Base-by-base conservation (phyloP, 2,888 invertebrate genomes). In the Ennomos fuscantarius region DNA sequence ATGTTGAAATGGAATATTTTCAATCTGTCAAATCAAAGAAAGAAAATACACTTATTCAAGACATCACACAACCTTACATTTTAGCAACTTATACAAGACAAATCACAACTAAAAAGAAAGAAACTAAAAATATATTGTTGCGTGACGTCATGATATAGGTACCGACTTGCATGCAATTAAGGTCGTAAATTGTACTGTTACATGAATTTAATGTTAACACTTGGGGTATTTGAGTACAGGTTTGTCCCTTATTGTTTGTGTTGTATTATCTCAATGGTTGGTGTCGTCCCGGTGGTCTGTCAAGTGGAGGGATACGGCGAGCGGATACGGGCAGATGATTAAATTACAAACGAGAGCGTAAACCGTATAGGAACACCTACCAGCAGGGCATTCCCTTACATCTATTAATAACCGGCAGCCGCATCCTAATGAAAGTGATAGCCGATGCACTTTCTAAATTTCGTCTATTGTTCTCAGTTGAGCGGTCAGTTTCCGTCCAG, bases 251-350 rank as follows among this genome's bases (percentile, higher is more conserved):
- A 48, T 55, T 51, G 40, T 59, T 51, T 54, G 46, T 61, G 46
- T 44, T 48, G 46, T 61, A 49, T 44, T 48, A 39, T 41, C 54
- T 60, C 59, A 61, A 57, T 63, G 50, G 54, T 37, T 45, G 46
- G 52, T 15, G 45, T 55, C 55, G 66, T 68, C 68, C 65, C 55
- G 75, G 75, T 78, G 78, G 76, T 78, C 77, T 64, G 24, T 45
- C 63, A 63, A 71, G 50, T 66, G 73, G 71, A 74, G 78, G 81
- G 79, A 74, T 72, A 68, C 68, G 59, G 60, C 63, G 41, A 73
- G 71, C 78, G 82, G 84, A 88, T 87, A 87, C 86, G 87, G 87
- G 86, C 73, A 66, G 65, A 76, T 85, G 82, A 87, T 88, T 88
- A 76, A 87, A 88, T 85, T 84, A 85, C 74, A 63, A 66, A 60